A percentile compares a stretch with the other conserved stretches of the same genome.
These are phyloP conservation scores for Cavia aperea DNA, from an alignment of 2,113 vertebrate species.

Conservation along the genomic window DNA sequence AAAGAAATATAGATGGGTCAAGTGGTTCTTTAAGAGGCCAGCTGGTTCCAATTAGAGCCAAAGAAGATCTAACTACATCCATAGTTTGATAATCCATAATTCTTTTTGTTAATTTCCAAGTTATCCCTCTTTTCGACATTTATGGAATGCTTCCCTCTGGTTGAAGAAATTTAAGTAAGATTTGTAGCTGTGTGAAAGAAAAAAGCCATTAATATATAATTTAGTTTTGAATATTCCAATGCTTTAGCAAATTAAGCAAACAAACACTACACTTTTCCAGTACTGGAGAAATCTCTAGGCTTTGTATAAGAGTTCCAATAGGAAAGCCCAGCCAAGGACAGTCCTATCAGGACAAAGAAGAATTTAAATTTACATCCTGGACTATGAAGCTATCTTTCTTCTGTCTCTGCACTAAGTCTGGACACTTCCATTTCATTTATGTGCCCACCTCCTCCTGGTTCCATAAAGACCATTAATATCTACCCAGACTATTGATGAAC, in stretches of 20 bases:
- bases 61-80: background rate
- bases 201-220: background rate
- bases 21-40: background rate
- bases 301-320: slow-evolving; percentile 5
- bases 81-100: background rate
- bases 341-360: background rate
- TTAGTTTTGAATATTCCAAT: background rate
- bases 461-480: background rate
- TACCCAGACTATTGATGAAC: background rate
- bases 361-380: background rate
- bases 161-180: background rate
- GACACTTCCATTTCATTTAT: background rate
- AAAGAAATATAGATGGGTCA: background rate
- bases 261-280: background rate
- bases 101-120: slow-evolving; percentile 28
- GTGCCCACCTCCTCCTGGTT: background rate
- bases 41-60: background rate
- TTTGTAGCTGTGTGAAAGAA: slow-evolving; percentile 11
- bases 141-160: background rate
- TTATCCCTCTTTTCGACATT: background rate
- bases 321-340: background rate
- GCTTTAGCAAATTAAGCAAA: background rate
- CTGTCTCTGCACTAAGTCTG: background rate
- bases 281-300: background rate
- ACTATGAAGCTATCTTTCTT: background rate